Conservation (phyloP, 2,113 vertebrate genomes). For the Eretmochelys imbricata region DNA sequence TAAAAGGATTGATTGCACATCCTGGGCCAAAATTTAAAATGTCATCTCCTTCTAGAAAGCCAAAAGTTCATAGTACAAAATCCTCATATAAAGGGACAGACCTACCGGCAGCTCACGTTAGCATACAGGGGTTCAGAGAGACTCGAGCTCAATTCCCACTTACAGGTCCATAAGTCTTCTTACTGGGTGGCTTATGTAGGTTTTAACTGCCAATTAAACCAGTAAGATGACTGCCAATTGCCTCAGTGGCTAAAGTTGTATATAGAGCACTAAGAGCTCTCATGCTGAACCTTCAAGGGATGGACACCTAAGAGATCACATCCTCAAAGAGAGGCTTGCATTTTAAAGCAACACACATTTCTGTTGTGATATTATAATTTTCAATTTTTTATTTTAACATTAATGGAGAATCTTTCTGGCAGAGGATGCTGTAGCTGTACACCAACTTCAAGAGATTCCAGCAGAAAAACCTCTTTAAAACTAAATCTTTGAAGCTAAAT, state of each 20-base stretch:
- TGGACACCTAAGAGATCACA: rapidly evolving
- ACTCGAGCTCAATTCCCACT: neutral
- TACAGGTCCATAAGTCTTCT: neutral
- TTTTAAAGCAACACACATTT: neutral
- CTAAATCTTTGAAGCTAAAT: rapidly evolving
- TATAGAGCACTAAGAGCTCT: neutral
- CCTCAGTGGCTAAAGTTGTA: neutral
- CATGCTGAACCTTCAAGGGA: no score
- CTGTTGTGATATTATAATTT: no score
- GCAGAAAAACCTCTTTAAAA: neutral
- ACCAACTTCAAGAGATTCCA: neutral
- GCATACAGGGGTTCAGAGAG: rapidly evolving
- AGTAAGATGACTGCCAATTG: rapidly evolving
- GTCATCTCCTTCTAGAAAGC: neutral
- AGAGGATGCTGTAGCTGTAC: neutral
- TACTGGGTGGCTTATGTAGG: rapidly evolving
- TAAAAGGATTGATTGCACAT: neutral
- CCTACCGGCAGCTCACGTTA: rapidly evolving
- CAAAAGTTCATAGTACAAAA: neutral
- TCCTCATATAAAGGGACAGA: neutral
- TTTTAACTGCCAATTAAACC: neutral
- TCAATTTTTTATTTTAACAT: rapidly evolving
- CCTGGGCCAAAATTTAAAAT: neutral
- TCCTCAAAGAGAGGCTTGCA: rapidly evolving
- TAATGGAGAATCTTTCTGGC: neutral